Percentiles rank a stretch among this genome's conserved stretches.
phyloP scores from a whole-genome alignment of 64 coral and sea anemone species.

The Stylophora pistillata region DNA sequence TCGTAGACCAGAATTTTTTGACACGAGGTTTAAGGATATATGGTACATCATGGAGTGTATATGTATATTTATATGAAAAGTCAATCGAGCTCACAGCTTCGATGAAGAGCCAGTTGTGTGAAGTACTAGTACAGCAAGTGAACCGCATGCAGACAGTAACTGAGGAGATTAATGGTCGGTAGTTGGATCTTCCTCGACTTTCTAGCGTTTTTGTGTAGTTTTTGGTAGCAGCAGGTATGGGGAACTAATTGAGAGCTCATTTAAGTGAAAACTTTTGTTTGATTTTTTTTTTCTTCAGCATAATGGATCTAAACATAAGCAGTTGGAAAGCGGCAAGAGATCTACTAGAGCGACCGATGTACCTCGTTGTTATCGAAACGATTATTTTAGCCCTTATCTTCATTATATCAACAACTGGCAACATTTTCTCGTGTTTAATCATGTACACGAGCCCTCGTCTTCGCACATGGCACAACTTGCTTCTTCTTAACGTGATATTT shows the following conservation, averaged over 20 bases:
- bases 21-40: not conserved
- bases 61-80: not conserved
- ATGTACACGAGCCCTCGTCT: conserved; percentile 70
- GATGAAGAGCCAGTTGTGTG: not conserved
- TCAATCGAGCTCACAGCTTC: not conserved
- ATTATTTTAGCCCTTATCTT: conserved; percentile 38
- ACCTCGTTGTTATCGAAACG: conserved; percentile 52
- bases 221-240: no score
- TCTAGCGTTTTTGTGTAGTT: no score
- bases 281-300: no score
- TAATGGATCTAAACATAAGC: not conserved
- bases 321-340: conserved; percentile 49
- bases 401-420: conserved; percentile 44
- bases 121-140: no score
- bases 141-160: no score
- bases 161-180: no score
- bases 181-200: no score
- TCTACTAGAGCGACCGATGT: conserved; percentile 38
- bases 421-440: conserved; percentile 64
- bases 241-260: not conserved
- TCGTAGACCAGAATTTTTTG: not conserved
- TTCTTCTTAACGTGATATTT: conserved; percentile 73
- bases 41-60: not conserved
- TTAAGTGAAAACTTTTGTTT: no score
- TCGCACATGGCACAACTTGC: conserved; percentile 82